A percentile compares a stretch with the other conserved stretches of the same genome.
phyloP scores from a whole-genome alignment of 2,797 vertebrate species.

The Capromys pilorides region DNA sequence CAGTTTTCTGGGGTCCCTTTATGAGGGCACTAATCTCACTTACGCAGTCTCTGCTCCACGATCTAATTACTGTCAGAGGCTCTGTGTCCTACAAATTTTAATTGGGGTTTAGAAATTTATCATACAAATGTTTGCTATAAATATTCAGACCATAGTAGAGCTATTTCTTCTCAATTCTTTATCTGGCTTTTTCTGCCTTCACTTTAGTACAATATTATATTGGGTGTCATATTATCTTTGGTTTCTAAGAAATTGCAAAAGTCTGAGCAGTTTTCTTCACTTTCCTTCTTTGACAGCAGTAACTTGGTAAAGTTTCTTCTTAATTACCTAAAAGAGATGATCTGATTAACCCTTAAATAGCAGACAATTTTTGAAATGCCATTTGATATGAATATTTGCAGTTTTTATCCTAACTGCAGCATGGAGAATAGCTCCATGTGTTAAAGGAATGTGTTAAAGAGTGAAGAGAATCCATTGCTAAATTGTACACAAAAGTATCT shows the following conservation, averaged over 20 bases:
- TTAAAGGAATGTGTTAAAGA: neutral
- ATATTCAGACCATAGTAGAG: neutral
- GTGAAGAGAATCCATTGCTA: neutral
- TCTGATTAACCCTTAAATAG: neutral
- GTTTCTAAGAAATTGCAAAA: constrained; percentile 11
- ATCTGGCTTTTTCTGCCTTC: neutral
- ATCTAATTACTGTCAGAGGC: neutral
- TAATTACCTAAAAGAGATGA: neutral
- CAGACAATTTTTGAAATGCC: constrained; percentile 6
- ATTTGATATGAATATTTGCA: neutral
- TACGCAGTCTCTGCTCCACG: neutral
- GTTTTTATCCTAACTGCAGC: neutral
- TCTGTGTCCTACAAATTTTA: neutral
- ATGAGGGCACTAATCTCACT: neutral
- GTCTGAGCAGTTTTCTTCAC: neutral
- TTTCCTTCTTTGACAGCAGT: constrained; percentile 3
- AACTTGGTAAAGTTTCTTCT: neutral
- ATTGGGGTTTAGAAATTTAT: neutral
- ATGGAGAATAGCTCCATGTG: neutral
- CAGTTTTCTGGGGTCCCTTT: neutral
- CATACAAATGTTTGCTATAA: neutral
- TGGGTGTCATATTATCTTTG: neutral
- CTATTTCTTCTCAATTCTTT: neutral
- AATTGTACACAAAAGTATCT: constrained; percentile 2
- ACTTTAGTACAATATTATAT: neutral